Evolutionary conservation across 2,113 vertebrate genomes (phyloP).

Genomic region (Hippocampus zosterae): DNA sequence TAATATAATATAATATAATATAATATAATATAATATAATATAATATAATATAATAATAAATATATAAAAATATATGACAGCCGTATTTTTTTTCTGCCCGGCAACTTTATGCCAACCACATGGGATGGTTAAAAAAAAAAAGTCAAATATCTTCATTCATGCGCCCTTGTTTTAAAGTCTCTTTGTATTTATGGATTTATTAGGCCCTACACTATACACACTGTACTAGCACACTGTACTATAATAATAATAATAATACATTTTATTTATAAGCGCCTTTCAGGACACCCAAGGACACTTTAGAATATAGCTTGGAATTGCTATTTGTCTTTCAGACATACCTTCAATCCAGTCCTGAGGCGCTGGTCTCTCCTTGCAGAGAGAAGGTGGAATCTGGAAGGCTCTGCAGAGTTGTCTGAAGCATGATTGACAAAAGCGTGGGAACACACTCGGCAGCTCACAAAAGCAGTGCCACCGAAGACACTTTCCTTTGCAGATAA

Average conservation of each 20-base stretch:
- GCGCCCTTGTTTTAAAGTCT: too few relatives aligned
- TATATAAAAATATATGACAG: too few relatives aligned
- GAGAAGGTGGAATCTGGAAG: neutral
- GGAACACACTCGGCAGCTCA: neutral
- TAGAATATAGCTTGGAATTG: neutral
- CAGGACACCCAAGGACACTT: too few relatives aligned
- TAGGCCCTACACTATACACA: too few relatives aligned
- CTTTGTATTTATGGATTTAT: neutral
- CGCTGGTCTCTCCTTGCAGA: neutral
- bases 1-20: too few relatives aligned
- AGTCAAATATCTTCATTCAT: neutral
- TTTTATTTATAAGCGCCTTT: too few relatives aligned
- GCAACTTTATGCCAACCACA: neutral
- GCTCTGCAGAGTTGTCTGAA: neutral
- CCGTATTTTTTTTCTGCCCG: neutral
- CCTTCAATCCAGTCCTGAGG: neutral
- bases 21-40: too few relatives aligned
- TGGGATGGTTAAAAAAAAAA: too few relatives aligned
- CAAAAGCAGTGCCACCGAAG: neutral
- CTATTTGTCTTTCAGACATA: neutral
- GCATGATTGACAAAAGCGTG: neutral
- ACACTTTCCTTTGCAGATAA: constrained; percentile 13
- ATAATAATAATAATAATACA: too few relatives aligned
- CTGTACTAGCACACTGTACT: neutral
- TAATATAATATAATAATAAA: too few relatives aligned